Conservation (phyloP, 2,113 vertebrate species). For the Brachyhypopomus gauderio region DNA sequence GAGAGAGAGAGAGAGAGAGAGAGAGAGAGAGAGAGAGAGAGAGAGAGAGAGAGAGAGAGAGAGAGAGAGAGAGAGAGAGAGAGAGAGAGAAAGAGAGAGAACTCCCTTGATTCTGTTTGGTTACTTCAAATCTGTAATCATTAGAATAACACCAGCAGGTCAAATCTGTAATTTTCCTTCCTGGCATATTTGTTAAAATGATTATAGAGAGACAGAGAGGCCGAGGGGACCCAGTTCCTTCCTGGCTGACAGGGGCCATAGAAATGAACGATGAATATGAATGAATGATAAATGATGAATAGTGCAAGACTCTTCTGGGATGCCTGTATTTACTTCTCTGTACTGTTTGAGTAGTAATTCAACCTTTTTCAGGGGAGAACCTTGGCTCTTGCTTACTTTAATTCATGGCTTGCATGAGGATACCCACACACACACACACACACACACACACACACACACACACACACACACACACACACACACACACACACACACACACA, state of each 20-base stretch:
- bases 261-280: constrained; percentile 38
- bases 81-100: neutral
- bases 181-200: constrained; percentile 23
- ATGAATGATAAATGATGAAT: constrained; percentile 4
- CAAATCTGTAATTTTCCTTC: constrained; percentile 60
- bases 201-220: neutral
- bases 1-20: too few species aligned
- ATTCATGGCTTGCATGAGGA: neutral
- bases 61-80: too few species aligned
- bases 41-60: too few species aligned
- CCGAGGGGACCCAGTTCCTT: constrained; percentile 48
- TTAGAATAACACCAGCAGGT: constrained; percentile 64
- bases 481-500: neutral
- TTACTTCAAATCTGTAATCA: constrained; percentile 70
- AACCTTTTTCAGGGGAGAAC: neutral
- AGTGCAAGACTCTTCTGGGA: neutral
- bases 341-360: constrained; percentile 25
- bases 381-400: constrained; percentile 4
- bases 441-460: neutral
- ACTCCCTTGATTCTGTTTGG: constrained; percentile 57
- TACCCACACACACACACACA: neutral
- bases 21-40: too few species aligned
- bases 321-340: constrained; percentile 41
- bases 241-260: constrained; percentile 21
- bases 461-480: constrained; percentile 2